Evolutionary conservation across 2,888 invertebrate species (phyloP), one percentile per base, ranked within the genome.

Genomic region (Ennomos erosarius): DNA sequence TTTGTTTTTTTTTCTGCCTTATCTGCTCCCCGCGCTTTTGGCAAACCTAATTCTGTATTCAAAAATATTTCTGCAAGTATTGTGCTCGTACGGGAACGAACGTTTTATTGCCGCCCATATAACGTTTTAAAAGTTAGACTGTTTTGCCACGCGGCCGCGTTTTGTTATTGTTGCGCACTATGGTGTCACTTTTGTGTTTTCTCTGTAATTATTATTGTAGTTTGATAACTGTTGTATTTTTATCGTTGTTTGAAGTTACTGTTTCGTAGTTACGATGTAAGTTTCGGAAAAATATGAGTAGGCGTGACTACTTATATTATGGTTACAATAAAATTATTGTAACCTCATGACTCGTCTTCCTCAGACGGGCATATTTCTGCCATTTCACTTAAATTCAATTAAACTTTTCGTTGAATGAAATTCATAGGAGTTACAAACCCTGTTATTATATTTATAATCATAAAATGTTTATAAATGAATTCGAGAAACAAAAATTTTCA

Each of bases 11-110:
- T 90, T 89, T 80, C 80, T 87, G 89, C 90, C 90, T 90, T 92
- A 90, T 91, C 90, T 91, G 90, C 87, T 84, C 87, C 90, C 89
- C 90, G 90, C 90, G 85, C 85, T 87, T 90, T 91, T 89, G 90
- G 85, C 90, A 87, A 89, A 91, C 92, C 92, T 92, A 92, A 92
- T 92, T 92, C 90, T 85, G 92, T 92, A 92, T 92, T 92, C 92
- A 92, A 92, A 92, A 92, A 92, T 92, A 91, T 92, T 90, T 91
- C 88, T 87, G 88, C 91, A 85, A 90, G 91, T 91, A 91, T 92
- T 91, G 92, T 92, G 85, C 84, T 88, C 85, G 90, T 87, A 90
- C 88, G 85, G 76, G 81, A 86, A 82, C 85, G 84, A 86, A 85
- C 89, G 86, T 90, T 92, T 92, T 92, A 92, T 92, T 85, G 83